A percentile compares a stretch with the other conserved stretches of the same genome.
phyloP scores from a whole-genome alignment of 2,888 invertebrate species.

The Andrena minutula region DNA sequence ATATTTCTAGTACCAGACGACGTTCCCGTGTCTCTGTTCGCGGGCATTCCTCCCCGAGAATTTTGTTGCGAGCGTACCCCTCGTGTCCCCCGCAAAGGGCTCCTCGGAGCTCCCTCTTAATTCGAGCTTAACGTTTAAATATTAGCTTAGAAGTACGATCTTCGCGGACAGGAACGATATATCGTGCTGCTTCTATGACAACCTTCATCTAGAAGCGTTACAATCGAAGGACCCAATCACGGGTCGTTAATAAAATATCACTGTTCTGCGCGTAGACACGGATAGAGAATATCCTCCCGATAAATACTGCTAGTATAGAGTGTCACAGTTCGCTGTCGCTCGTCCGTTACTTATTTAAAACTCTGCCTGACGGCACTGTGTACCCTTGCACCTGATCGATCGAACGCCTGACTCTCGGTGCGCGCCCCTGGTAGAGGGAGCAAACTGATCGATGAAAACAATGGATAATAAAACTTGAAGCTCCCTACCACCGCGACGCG shows the following conservation, averaged over 20 bases:
- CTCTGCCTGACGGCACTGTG: background rate
- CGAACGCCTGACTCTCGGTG: background rate
- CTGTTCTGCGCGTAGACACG: slow-evolving; percentile 71
- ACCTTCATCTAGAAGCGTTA: slow-evolving; percentile 73
- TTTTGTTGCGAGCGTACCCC: background rate
- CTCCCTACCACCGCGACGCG: no score
- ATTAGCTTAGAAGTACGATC: slow-evolving; percentile 34
- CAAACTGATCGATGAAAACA: slow-evolving; percentile 1
- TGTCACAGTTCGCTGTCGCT: slow-evolving; percentile 81
- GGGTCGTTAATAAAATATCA: slow-evolving; percentile 79
- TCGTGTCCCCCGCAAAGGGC: background rate
- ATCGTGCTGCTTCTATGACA: slow-evolving; percentile 18
- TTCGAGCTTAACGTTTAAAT: slow-evolving; percentile 38
- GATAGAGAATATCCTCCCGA: slow-evolving; percentile 71
- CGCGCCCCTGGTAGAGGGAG: background rate
- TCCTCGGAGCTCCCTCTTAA: background rate
- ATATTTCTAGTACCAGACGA: slow-evolving; percentile 16
- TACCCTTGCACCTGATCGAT: slow-evolving; percentile 1
- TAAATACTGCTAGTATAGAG: slow-evolving; percentile 82
- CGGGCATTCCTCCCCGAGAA: slow-evolving; percentile 6
- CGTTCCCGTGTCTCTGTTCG: background rate
- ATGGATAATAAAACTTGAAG: background rate
- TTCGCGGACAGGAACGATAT: slow-evolving; percentile 32
- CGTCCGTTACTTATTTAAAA: background rate
- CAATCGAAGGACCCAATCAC: slow-evolving; percentile 61